Evolutionary conservation across 2,113 vertebrate genomes (phyloP).

Genomic region (Corapipo altera): DNA sequence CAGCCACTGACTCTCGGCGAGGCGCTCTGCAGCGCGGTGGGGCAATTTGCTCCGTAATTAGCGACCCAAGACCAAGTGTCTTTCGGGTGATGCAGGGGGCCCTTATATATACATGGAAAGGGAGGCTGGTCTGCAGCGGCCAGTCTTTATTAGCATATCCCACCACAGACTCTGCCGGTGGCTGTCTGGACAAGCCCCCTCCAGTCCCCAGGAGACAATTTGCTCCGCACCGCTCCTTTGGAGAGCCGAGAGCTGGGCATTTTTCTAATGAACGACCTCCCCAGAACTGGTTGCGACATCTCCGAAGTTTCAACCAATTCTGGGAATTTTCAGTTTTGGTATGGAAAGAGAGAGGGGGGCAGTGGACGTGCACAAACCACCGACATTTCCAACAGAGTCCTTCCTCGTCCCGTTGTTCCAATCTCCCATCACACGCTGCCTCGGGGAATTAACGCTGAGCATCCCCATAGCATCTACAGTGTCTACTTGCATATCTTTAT

Average conservation of each 20-base stretch:
- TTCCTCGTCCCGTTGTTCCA: not conserved
- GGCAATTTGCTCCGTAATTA: slow-evolving; percentile 63
- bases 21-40: not conserved
- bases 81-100: slow-evolving; percentile 70
- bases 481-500: not conserved
- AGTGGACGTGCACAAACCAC: fast-evolving
- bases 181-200: slow-evolving; percentile 65
- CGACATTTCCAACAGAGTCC: not conserved
- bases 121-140: slow-evolving; percentile 83
- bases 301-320: not conserved
- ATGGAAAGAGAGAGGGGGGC: not conserved
- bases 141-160: slow-evolving; percentile 89
- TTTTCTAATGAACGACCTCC: not conserved
- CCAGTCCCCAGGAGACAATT: slow-evolving; percentile 41
- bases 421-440: not conserved
- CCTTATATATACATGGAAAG: slow-evolving; percentile 84
- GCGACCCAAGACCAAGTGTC: slow-evolving; percentile 71
- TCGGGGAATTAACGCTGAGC: not conserved
- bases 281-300: not conserved
- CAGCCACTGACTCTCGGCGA: not conserved
- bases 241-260: slow-evolving; percentile 19
- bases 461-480: not conserved
- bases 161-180: slow-evolving; percentile 74
- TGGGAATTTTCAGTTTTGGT: not conserved
- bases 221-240: slow-evolving; percentile 36